Base-by-base conservation (phyloP, 2,797 vertebrate species). In the Eospalax fontanierii region DNA sequence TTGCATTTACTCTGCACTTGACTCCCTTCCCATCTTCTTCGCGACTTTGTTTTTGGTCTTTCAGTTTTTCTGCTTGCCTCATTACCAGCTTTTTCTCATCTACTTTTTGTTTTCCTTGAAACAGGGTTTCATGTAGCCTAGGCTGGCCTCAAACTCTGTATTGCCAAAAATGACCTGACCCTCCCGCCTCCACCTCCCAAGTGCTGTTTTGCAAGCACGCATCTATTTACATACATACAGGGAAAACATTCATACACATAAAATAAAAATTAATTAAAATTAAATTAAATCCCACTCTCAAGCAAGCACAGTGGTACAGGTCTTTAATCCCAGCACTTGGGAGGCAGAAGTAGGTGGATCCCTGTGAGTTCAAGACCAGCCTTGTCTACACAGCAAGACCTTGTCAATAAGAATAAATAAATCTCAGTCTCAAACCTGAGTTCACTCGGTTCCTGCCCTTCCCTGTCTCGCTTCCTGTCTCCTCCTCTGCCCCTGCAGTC, bases 1-100 rank as follows among this genome's bases (percentile, higher is more conserved):
- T 74, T 94, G 22, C 86, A 0, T 95, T 65, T 79, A 40, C 80
- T 54, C 50, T 63, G 7, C 21, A 59, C 35, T 95, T 87, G 54
- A 90, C 57, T 81, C 38, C 24, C 43, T 28, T 91, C 30, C 63
- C 26, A 22, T 46, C 59, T 83, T 19, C 35, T 71, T 43, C 4
- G 11, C 2, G 71, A 30, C n/a, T 73, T 86, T 43, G 63, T 74
- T 76, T 85, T 63, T 61, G 71, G 33, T 90, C 59, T 35, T 73
- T 6, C 15, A 35, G 15, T 21, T 92, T 95, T 71, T 78, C 11
- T 19, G 15, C 70, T 94, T 80, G 35, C 68, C 66, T 89, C 50
- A 75, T 80, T 75, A 65, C n/a, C 33, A 74, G 21, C 26, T 68
- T 86, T 38, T 87, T 59, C 12, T 59, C 84, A 74, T 74, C 35